Percentiles rank a stretch among this genome's conserved stretches.
Evolutionary conservation across 1,140 invertebrate species (phyloP).

Genomic region (Temnothorax curvispinosus): DNA sequence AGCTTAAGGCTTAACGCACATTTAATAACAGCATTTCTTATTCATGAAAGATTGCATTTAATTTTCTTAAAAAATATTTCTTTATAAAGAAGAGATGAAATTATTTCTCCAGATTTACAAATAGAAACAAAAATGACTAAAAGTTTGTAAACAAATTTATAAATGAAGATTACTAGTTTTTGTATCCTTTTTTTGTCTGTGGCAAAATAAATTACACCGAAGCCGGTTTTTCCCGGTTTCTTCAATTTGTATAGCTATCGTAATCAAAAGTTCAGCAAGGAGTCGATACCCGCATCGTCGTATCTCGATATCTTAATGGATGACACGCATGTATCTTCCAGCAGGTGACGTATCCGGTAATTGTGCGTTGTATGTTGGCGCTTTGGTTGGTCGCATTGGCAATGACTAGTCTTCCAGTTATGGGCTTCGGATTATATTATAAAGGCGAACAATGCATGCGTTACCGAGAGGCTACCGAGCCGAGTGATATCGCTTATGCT

Average conservation of each 20-base stretch:
- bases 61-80: background rate
- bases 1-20: background rate
- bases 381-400: constrained; percentile 90
- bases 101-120: background rate
- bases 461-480: constrained; percentile 89
- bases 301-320: constrained; percentile 29
- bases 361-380: constrained; percentile 89
- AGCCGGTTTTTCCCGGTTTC: background rate
- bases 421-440: constrained; percentile 93
- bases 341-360: constrained; percentile 92
- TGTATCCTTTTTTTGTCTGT: background rate
- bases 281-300: background rate
- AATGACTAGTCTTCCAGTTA: constrained; percentile 91
- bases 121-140: background rate
- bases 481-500: constrained; percentile 90
- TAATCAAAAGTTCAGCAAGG: background rate
- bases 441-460: constrained; percentile 88
- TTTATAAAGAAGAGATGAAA: background rate
- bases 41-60: background rate
- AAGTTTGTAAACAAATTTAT: background rate
- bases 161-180: background rate
- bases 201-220: background rate
- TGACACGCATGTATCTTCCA: constrained; percentile 81
- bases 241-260: background rate
- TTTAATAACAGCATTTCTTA: background rate